Evolutionary conservation across 2,888 invertebrate genomes (phyloP).

Genomic region (Scaptomyza caliginosa): DNA sequence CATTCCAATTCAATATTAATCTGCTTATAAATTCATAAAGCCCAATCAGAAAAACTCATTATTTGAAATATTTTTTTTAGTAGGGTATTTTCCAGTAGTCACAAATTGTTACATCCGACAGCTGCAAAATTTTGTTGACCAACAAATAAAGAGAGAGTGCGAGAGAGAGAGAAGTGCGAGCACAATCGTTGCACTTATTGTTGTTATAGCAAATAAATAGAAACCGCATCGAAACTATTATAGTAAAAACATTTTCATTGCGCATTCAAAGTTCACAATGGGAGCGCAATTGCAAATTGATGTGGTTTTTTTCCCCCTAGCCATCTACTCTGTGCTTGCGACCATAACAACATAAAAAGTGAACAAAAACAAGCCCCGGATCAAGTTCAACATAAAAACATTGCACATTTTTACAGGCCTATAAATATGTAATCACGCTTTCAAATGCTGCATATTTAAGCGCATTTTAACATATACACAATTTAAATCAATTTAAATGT

Average conservation of each 20-base stretch:
- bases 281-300: constrained; percentile 67
- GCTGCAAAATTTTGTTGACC: constrained; percentile 41
- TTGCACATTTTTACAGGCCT: constrained; percentile 33
- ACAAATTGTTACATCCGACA: constrained; percentile 21
- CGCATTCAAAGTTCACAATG: constrained; percentile 55
- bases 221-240: constrained; percentile 68
- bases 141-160: constrained; percentile 28
- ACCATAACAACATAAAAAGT: constrained; percentile 16
- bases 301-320: constrained; percentile 58
- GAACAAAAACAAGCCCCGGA: constrained; percentile 2
- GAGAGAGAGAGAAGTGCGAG: constrained; percentile 15
- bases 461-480: constrained; percentile 12
- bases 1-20: too few relatives aligned
- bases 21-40: too few relatives aligned
- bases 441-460: constrained; percentile 43
- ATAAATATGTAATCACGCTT: constrained; percentile 58
- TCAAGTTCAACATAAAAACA: constrained; percentile 31
- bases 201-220: constrained; percentile 59
- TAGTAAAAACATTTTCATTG: constrained; percentile 59
- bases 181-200: constrained; percentile 22
- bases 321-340: constrained; percentile 1
- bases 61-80: not conserved
- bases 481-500: constrained; percentile 30
- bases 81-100: not conserved
- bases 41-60: too few relatives aligned